A percentile compares a stretch with the other conserved stretches of the same genome.
Conservation (phyloP, 2,888 invertebrate species). For the Dryomyza anilis region DNA sequence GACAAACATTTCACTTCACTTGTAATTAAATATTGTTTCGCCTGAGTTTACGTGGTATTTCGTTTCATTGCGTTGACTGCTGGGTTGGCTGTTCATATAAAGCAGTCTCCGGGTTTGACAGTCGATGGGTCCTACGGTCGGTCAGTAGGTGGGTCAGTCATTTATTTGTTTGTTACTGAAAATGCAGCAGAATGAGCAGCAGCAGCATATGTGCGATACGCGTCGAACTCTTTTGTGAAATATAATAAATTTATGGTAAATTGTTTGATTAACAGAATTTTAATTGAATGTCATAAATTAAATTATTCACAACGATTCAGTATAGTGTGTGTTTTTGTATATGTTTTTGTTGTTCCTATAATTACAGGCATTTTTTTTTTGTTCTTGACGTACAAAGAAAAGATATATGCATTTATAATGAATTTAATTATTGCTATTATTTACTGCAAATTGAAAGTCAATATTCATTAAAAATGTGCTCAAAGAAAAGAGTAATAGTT, state of each 20-base stretch:
- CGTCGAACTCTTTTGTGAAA: background rate
- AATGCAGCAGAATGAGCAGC: background rate
- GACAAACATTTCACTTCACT: background rate
- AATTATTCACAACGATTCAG: background rate
- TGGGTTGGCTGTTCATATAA: background rate
- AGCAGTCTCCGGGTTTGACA: no score
- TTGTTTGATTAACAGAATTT: slow-evolving; percentile 12
- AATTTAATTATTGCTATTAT: background rate
- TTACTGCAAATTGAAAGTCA: no score
- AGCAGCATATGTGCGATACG: background rate
- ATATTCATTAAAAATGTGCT: no score
- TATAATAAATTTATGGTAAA: background rate
- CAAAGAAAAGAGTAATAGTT: no score
- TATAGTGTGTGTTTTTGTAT: no score
- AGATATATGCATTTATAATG: background rate
- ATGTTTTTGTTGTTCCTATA: no score
- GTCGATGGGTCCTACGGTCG: no score
- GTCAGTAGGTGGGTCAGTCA: no score
- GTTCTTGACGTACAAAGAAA: no score
- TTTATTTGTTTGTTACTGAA: no score
- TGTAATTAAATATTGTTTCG: background rate
- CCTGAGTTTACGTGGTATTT: background rate
- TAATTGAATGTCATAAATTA: slow-evolving; percentile 6
- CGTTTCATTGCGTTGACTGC: background rate
- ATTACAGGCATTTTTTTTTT: no score